These are phyloP conservation scores for Pachliopta kotzebuea DNA, from an alignment of 2,888 invertebrate genomes.

Conservation along the genomic window DNA sequence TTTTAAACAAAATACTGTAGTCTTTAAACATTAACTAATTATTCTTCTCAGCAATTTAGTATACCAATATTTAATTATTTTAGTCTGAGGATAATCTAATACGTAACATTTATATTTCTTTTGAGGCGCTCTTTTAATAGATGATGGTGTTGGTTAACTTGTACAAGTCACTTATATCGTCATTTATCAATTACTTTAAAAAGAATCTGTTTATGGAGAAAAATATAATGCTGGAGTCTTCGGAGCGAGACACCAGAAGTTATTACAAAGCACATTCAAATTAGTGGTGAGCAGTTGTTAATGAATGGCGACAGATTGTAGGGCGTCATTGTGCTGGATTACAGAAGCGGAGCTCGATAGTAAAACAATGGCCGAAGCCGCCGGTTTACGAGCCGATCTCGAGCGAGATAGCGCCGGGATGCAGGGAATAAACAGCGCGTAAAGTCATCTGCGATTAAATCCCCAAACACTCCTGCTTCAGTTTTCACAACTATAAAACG, in stretches of 20 bases:
- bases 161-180: too few species aligned
- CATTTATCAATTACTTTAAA: too few species aligned
- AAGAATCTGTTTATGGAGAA: too few species aligned
- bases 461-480: slow-evolving; percentile 32
- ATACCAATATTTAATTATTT: too few species aligned
- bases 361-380: slow-evolving; percentile 61
- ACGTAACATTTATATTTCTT: too few species aligned
- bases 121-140: too few species aligned
- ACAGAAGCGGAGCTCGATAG: slow-evolving; percentile 51
- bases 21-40: too few species aligned
- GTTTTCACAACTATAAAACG: slow-evolving; percentile 20
- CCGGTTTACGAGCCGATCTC: slow-evolving; percentile 63
- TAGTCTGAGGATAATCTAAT: too few species aligned
- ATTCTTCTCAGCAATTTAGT: too few species aligned
- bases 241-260: slow-evolving; percentile 13
- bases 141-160: too few species aligned
- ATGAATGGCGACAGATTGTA: slow-evolving; percentile 58
- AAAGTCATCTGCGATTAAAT: slow-evolving; percentile 52
- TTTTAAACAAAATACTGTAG: too few species aligned
- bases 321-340: slow-evolving; percentile 54
- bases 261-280: slow-evolving; percentile 32
- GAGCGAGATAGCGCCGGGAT: slow-evolving; percentile 48
- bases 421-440: slow-evolving; percentile 60
- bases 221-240: neutral
- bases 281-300: slow-evolving; percentile 45